Evolutionary conservation across 2,888 invertebrate species (phyloP).

Genomic region (Linnaemya tessellans): DNA sequence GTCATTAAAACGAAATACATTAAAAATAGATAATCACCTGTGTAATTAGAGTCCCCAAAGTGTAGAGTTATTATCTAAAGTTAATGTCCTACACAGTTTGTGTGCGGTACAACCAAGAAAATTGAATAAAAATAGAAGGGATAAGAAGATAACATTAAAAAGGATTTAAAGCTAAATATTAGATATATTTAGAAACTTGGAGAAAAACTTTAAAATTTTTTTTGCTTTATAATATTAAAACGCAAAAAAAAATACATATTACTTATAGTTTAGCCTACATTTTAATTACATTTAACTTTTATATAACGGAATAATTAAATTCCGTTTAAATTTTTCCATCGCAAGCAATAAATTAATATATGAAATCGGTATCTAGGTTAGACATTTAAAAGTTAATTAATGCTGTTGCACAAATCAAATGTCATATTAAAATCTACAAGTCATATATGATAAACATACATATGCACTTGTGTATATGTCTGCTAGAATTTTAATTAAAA

Average conservation of each 20-base stretch:
- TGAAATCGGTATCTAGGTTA: too few species aligned
- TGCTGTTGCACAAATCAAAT: too few species aligned
- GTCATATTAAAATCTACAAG: too few species aligned
- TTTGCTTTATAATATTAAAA: not conserved
- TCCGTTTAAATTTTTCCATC: too few species aligned
- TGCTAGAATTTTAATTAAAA: slow-evolving; percentile 28
- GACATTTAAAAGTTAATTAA: too few species aligned
- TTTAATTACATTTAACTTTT: too few species aligned
- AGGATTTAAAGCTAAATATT: not conserved
- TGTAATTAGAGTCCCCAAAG: slow-evolving; percentile 70
- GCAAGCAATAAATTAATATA: too few species aligned
- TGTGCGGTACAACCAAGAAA: not conserved
- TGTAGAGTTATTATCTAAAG: slow-evolving; percentile 55
- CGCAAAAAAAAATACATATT: not conserved
- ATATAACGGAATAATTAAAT: too few species aligned
- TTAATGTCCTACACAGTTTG: slow-evolving; percentile 15
- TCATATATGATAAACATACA: too few species aligned
- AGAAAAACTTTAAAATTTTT: not conserved
- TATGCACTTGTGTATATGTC: not conserved
- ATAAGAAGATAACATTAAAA: not conserved
- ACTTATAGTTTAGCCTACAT: too few species aligned
- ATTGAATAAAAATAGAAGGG: not conserved
- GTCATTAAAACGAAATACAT: slow-evolving; percentile 69
- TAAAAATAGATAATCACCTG: slow-evolving; percentile 72
- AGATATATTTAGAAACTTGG: not conserved